Conservation (phyloP, 2,113 vertebrate genomes). For the Garra rufa region DNA sequence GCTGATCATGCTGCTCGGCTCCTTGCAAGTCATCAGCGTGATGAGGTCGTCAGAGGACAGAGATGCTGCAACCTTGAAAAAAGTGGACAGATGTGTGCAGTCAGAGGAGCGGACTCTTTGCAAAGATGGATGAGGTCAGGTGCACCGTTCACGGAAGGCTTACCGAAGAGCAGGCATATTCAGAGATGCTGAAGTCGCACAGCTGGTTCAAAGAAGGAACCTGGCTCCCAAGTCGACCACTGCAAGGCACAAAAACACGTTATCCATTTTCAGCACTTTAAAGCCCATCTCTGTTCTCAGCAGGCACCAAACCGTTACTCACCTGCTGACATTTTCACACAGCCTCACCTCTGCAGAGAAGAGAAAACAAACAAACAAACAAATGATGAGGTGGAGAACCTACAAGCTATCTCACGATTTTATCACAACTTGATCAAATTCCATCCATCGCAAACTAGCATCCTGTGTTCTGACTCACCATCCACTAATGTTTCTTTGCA, state of each 20-base stretch:
- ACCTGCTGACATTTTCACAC: no score
- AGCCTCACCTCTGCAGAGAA: no score
- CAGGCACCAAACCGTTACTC: no score
- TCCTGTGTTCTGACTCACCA: conserved; percentile 54
- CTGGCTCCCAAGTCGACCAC: no score
- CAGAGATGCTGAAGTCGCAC: conserved; percentile 56
- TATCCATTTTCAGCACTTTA: no score
- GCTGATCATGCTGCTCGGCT: background rate
- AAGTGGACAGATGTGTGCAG: background rate
- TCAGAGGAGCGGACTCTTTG: background rate
- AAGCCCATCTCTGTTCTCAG: no score
- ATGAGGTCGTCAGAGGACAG: conserved; percentile 35
- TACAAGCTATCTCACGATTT: background rate
- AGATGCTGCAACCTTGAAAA: conserved; percentile 33
- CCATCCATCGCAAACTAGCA: background rate
- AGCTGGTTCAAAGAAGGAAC: no score
- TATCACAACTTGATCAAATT: background rate
- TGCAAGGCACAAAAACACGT: no score
- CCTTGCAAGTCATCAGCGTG: conserved; percentile 58
- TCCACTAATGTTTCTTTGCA: conserved; percentile 57
- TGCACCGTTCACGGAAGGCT: background rate
- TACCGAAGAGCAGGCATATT: conserved; percentile 63
- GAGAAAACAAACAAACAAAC: no score
- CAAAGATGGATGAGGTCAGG: background rate
- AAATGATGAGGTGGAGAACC: background rate